A percentile compares a stretch with the other conserved stretches of the same genome.
Evolutionary conservation across 2,888 invertebrate genomes (phyloP).

Genomic region (Psylliodes chrysocephalus): DNA sequence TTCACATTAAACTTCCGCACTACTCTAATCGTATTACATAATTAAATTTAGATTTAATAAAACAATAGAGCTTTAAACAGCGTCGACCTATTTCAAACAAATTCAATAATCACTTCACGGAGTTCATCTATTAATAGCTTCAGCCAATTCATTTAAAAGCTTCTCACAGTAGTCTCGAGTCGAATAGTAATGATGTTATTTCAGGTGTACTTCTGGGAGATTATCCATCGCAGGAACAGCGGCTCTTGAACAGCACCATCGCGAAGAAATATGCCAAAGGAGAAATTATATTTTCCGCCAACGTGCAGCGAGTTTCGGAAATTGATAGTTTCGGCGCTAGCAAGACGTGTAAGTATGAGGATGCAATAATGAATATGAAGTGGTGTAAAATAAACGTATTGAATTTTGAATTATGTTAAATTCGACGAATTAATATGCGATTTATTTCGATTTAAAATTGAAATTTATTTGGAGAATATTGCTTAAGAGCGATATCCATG

Average conservation of each 20-base stretch:
- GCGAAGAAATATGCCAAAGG: conserved; percentile 28
- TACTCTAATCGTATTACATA: no score
- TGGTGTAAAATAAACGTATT: no score
- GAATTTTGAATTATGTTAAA: no score
- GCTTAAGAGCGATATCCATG: no score
- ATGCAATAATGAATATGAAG: conserved; percentile 11
- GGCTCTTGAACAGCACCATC: conserved; percentile 26
- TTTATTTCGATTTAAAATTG: no score
- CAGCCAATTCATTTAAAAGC: conserved; percentile 7
- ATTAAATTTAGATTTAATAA: no score
- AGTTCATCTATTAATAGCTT: not conserved
- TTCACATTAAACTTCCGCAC: no score
- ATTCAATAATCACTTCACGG: not conserved
- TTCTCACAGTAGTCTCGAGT: not conserved
- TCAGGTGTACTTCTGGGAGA: conserved; percentile 30
- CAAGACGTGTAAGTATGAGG: conserved; percentile 27
- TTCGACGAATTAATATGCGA: no score
- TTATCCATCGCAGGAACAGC: conserved; percentile 25
- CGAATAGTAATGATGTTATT: conserved; percentile 13
- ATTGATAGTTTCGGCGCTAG: conserved; percentile 31
- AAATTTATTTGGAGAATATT: no score
- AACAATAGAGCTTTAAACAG: no score
- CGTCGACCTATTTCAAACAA: no score
- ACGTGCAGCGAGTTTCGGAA: conserved; percentile 27
- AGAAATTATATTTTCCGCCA: conserved; percentile 30